Percentiles rank a stretch among this genome's conserved stretches.
phyloP scores from a whole-genome alignment of 1,140 invertebrate genomes.

The Orius laevigatus region DNA sequence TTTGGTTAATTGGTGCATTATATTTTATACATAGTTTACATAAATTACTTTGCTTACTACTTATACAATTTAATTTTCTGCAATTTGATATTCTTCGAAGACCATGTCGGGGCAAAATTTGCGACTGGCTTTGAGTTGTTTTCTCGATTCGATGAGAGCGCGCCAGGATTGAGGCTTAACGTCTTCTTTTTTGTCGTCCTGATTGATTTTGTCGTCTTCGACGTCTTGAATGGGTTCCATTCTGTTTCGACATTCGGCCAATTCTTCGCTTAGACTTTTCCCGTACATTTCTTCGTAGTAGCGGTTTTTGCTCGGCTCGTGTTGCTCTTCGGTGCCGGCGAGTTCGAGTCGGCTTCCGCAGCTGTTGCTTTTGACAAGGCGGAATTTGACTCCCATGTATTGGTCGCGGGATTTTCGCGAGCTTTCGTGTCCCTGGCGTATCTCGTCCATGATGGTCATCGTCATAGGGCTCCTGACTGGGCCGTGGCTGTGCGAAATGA shows the following conservation, averaged over 20 bases:
- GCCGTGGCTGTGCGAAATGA: constrained; percentile 45
- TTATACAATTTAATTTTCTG: not conserved
- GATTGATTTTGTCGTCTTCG: constrained; percentile 2
- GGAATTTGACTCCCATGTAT: constrained; percentile 25
- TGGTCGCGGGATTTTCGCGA: constrained; percentile 5
- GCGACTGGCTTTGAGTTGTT: constrained; percentile 6
- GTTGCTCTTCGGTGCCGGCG: constrained; percentile 39
- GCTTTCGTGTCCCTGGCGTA: constrained; percentile 21
- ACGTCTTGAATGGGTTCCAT: constrained; percentile 18
- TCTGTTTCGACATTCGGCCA: constrained; percentile 12
- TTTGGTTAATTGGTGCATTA: too few species aligned
- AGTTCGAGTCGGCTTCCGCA: constrained; percentile 65
- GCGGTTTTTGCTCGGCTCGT: constrained; percentile 48
- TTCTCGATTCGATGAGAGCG: constrained; percentile 14
- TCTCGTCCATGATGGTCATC: constrained; percentile 46
- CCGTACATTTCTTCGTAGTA: constrained; percentile 14
- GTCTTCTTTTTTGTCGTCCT: constrained; percentile 1
- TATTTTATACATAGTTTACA: too few species aligned
- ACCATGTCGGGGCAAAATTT: constrained; percentile 12
- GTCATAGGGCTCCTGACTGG: constrained; percentile 42
- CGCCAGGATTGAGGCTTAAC: constrained; percentile 12
- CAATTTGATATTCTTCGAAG: constrained; percentile 15
- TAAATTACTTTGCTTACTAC: too few species aligned
- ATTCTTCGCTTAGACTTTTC: constrained; percentile 12
- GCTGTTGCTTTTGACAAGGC: constrained; percentile 64